Conservation (phyloP, 2,113 vertebrate genomes). For the Eleginops maclovinus region DNA sequence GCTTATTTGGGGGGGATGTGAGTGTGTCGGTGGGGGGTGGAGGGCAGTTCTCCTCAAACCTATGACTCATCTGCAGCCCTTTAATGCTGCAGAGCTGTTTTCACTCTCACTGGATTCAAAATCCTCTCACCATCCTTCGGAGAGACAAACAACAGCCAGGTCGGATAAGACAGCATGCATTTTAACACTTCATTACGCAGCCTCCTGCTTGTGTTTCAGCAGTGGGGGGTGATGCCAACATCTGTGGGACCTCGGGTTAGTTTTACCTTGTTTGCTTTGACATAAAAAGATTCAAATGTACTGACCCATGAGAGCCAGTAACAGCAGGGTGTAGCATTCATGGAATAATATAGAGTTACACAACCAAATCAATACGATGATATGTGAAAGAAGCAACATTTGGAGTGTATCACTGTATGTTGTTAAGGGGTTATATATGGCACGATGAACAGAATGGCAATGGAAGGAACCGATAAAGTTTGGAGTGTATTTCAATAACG, state of each 20-base stretch:
- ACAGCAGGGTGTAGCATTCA: conserved; percentile 10
- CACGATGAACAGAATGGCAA: no score
- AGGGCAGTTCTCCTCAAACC: conserved; percentile 18
- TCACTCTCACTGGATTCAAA: not conserved
- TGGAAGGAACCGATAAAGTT: no score
- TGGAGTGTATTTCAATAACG: no score
- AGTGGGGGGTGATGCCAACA: conserved; percentile 17
- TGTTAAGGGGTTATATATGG: no score
- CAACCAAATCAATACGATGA: no score
- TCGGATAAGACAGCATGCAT: not conserved
- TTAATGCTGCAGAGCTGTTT: conserved; percentile 39
- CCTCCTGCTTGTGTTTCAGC: conserved; percentile 20
- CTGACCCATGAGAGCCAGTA: not conserved
- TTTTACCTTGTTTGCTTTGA: conserved; percentile 26
- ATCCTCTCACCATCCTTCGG: conserved; percentile 17
- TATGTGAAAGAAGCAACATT: not conserved
- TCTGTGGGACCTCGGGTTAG: not conserved
- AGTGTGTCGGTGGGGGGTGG: conserved; percentile 22
- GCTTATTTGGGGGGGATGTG: conserved; percentile 37
- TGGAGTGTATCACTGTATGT: no score
- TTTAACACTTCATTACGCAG: conserved; percentile 36
- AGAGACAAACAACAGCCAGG: conserved; percentile 23
- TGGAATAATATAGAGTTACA: not conserved
- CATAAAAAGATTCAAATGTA: conserved; percentile 7
- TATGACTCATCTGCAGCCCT: conserved; percentile 59